Conservation (phyloP, 1,140 invertebrate genomes). For the Drosophila novamexicana region DNA sequence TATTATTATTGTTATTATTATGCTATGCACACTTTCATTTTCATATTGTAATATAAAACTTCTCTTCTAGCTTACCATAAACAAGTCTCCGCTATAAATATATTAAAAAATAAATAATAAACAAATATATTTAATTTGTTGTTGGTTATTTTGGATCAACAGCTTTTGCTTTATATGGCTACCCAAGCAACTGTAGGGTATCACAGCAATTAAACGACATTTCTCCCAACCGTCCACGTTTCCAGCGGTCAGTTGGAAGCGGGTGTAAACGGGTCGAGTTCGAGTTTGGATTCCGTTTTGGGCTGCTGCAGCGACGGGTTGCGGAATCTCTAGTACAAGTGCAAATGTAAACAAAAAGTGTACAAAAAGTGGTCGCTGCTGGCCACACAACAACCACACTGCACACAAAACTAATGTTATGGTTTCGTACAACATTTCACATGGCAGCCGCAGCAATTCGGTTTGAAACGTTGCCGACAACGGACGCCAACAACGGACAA, state of each 20-base stretch:
- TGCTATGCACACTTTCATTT: too few species aligned
- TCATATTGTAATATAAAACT: background rate
- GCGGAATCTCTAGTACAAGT: conserved; percentile 53
- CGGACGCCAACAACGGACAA: conserved; percentile 53
- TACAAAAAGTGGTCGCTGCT: conserved; percentile 51
- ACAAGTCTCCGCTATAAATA: background rate
- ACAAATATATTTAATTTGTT: too few species aligned
- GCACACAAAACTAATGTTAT: conserved; percentile 48
- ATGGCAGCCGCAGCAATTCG: conserved; percentile 52
- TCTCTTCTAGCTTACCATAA: background rate
- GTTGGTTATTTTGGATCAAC: too few species aligned
- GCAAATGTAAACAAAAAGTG: conserved; percentile 49
- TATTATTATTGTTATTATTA: background rate
- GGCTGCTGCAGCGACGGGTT: conserved; percentile 38
- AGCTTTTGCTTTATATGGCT: background rate
- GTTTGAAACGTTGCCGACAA: conserved; percentile 54
- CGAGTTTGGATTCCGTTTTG: conserved; percentile 16
- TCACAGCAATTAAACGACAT: conserved; percentile 25
- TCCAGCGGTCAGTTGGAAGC: conserved; percentile 10
- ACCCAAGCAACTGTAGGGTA: background rate
- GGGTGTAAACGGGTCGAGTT: conserved; percentile 18
- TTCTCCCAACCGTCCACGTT: conserved; percentile 11
- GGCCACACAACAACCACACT: conserved; percentile 12
- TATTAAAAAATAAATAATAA: too few species aligned
- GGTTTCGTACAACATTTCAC: conserved; percentile 69